Base-by-base conservation (phyloP, 2,113 vertebrate genomes). In the Formicarius rufipectus region DNA sequence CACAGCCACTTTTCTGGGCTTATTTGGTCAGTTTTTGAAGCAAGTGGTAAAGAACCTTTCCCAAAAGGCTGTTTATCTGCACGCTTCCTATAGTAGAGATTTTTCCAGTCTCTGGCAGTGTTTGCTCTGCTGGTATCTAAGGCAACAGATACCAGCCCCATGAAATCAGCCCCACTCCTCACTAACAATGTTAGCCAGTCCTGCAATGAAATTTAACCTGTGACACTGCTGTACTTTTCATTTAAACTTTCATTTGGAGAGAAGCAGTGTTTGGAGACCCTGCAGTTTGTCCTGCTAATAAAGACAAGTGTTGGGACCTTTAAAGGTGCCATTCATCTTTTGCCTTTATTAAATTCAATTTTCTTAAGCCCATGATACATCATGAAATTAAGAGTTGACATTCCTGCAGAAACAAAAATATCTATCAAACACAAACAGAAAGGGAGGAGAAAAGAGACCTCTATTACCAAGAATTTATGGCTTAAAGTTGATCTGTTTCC, bases 281-380 rank as follows among this genome's bases (percentile, higher is more conserved):
- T 96, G 96, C 96, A 97, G 98, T 98, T 98, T 98, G 97, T 98
- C 98, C 97, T 96, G 96, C 98, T 98, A 98, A 98, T 98, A 98
- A 98, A 98, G 98, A 98, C 98, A 98, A 98, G 98, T 98, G 98
- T 98, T 98, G 97, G 98, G 98, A 98, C 98, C 98, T 98, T 98
- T 98, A 98, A 98, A 98, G 98, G 98, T 98, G 97, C 97, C 98
- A 98, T 98, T 98, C 98, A 98, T 98, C 98, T 98, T 97, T 98
- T 97, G 97, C 97, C 97, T 98, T 98, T 98, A 98, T 98, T 98
- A 98, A 98, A 98, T 98, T 98, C 97, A 98, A 98, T 98, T 98
- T 98, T 98, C 97, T 97, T 97, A 98, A 98, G 96, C 97, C 98
- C 96, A 97, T 94, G 97, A 98, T 97, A 98, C 97, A 98, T 98